A percentile compares a stretch with the other conserved stretches of the same genome.
These are phyloP conservation scores for Encarsia formosa DNA, from an alignment of 2,888 invertebrate genomes.

Conservation along the genomic window DNA sequence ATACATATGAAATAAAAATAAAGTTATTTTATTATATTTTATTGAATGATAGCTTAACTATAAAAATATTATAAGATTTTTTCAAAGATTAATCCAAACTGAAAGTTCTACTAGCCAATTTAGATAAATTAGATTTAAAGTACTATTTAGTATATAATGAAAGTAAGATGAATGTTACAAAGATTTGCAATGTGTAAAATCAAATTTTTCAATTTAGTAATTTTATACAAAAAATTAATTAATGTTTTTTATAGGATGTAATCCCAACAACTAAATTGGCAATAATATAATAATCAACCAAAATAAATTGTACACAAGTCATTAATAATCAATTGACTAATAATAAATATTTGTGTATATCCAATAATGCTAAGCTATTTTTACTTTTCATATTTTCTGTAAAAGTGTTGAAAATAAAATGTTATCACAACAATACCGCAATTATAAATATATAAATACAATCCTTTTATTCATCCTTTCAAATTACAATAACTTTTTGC, in stretches of 20 bases:
- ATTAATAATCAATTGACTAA: slow-evolving; percentile 25
- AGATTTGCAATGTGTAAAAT: slow-evolving; percentile 6
- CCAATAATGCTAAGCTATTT: slow-evolving; percentile 16
- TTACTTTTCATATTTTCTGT: slow-evolving; percentile 26
- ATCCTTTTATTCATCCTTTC: neutral
- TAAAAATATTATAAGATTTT: slow-evolving; percentile 8
- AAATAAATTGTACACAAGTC: slow-evolving; percentile 33
- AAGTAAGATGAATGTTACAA: neutral
- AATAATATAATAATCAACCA: neutral
- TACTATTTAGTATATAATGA: slow-evolving; percentile 16
- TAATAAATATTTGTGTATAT: slow-evolving; percentile 24
- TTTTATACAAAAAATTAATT: slow-evolving; percentile 30
- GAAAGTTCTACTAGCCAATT: slow-evolving; percentile 6
- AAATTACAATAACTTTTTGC: neutral
- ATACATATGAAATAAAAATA: slow-evolving; percentile 11
- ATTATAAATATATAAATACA: slow-evolving; percentile 1
- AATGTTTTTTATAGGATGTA: slow-evolving; percentile 18
- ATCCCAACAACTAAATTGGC: slow-evolving; percentile 14
- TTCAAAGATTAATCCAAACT: slow-evolving; percentile 15
- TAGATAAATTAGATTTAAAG: slow-evolving; percentile 12
- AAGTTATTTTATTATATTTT: slow-evolving; percentile 23
- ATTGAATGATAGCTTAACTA: slow-evolving; percentile 21
- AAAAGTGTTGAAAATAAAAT: slow-evolving; percentile 25
- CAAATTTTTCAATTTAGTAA: slow-evolving; percentile 22
- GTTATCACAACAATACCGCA: slow-evolving; percentile 14